phyloP scores from a whole-genome alignment of 2,113 vertebrate genomes.

The Amazona vittata region DNA sequence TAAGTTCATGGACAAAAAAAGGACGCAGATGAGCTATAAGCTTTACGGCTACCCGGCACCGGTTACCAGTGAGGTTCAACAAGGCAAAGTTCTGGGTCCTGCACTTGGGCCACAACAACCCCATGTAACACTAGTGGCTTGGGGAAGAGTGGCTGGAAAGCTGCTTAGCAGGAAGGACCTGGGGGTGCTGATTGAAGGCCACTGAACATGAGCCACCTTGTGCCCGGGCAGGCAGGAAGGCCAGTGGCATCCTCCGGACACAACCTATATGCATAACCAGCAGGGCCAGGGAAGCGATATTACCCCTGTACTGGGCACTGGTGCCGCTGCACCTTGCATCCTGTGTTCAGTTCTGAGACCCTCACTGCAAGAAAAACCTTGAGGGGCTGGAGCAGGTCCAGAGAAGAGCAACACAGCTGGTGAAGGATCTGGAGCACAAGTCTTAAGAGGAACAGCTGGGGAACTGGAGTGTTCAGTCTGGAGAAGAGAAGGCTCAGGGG shows the following conservation, averaged over 20 bases:
- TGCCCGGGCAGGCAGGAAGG: neutral
- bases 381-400: neutral
- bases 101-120: neutral
- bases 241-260: neutral
- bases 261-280: too few species aligned
- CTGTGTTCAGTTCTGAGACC: neutral
- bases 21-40: neutral
- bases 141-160: neutral
- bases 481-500: neutral
- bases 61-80: too few species aligned
- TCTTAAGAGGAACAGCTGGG: neutral
- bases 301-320: neutral
- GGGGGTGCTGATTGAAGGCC: neutral
- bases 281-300: neutral
- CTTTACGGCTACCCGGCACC: too few species aligned
- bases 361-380: neutral
- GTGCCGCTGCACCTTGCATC: neutral
- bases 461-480: neutral
- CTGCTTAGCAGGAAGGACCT: neutral
- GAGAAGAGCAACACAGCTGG: neutral
- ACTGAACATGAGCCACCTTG: neutral
- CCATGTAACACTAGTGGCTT: neutral
- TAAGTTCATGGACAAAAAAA: neutral
- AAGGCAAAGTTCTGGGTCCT: neutral
- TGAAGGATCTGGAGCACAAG: neutral